A percentile compares a stretch with the other conserved stretches of the same genome.
Evolutionary conservation across 1,140 invertebrate genomes (phyloP).

Genomic region (Pseudomyrmex sp.): DNA sequence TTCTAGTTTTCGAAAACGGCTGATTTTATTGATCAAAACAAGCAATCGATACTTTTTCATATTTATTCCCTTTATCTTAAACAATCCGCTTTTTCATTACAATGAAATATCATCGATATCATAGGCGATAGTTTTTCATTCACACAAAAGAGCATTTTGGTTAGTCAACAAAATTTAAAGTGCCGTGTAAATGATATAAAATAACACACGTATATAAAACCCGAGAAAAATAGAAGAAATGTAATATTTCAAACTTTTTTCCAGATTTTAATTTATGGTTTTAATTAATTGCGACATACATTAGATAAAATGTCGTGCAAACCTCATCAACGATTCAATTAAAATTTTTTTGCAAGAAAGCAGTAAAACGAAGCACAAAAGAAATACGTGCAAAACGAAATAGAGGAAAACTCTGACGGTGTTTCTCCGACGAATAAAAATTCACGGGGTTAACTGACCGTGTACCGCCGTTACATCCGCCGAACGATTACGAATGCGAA

Average conservation of each 20-base stretch:
- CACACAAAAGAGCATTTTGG: not conserved
- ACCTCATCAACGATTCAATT: not conserved
- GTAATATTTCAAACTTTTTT: not conserved
- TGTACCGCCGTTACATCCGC: constrained; percentile 7
- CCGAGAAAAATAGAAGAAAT: too few relatives aligned
- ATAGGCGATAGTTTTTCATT: not conserved
- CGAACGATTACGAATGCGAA: constrained; percentile 25
- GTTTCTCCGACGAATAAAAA: constrained; percentile 22
- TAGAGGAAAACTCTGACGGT: not conserved
- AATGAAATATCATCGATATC: not conserved
- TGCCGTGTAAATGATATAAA: not conserved
- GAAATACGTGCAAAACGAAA: not conserved
- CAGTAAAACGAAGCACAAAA: not conserved
- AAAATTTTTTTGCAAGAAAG: not conserved
- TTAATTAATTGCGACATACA: not conserved
- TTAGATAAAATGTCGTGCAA: not conserved
- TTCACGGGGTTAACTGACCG: not conserved
- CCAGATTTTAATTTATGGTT: not conserved
- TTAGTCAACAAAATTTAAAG: not conserved
- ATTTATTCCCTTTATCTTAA: not conserved
- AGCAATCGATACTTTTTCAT: not conserved
- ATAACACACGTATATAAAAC: not conserved
- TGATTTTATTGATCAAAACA: constrained; percentile 1
- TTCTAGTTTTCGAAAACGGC: not conserved
- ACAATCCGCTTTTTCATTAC: constrained; percentile 3